Percentiles rank a stretch among this genome's conserved stretches.
Conservation (phyloP, 2,888 invertebrate species). For the Chromoteleia sp. region DNA sequence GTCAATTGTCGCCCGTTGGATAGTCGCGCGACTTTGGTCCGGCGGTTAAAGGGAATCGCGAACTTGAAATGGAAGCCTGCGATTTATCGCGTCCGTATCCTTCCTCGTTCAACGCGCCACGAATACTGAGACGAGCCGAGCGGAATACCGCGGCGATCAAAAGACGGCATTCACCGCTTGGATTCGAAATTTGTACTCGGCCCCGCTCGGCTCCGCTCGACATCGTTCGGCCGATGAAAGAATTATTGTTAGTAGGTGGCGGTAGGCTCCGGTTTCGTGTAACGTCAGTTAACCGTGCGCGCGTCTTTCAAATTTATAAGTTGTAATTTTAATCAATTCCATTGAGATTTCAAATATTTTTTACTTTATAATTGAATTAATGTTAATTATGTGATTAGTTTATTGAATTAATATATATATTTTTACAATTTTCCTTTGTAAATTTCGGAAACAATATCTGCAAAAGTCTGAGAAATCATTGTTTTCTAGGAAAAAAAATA, state of each 20-base stretch:
- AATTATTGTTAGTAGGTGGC: slow-evolving; percentile 6
- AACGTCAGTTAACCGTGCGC: background rate
- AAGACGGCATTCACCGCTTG: slow-evolving; percentile 29
- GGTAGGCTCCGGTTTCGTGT: background rate
- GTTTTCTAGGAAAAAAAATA: too few relatives aligned
- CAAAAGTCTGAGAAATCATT: too few relatives aligned
- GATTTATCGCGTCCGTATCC: background rate
- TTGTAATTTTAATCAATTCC: too few relatives aligned
- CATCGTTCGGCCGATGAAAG: background rate
- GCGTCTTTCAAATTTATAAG: background rate
- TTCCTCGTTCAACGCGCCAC: slow-evolving; percentile 44
- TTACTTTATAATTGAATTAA: too few relatives aligned
- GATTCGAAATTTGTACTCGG: slow-evolving; percentile 33
- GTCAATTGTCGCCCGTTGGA: background rate
- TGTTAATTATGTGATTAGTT: too few relatives aligned
- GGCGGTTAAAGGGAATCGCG: background rate
- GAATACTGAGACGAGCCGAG: slow-evolving; percentile 40
- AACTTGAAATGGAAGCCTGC: background rate
- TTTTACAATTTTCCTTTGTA: too few relatives aligned
- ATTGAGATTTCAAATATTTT: too few relatives aligned
- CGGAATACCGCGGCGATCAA: slow-evolving; percentile 4
- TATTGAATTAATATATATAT: too few relatives aligned
- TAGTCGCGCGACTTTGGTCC: background rate
- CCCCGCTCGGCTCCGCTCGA: slow-evolving; percentile 11
- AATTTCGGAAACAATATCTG: too few relatives aligned